Evolutionary conservation across 1,140 invertebrate genomes (phyloP).

Genomic region (Stenopsyche tienmushanensis): DNA sequence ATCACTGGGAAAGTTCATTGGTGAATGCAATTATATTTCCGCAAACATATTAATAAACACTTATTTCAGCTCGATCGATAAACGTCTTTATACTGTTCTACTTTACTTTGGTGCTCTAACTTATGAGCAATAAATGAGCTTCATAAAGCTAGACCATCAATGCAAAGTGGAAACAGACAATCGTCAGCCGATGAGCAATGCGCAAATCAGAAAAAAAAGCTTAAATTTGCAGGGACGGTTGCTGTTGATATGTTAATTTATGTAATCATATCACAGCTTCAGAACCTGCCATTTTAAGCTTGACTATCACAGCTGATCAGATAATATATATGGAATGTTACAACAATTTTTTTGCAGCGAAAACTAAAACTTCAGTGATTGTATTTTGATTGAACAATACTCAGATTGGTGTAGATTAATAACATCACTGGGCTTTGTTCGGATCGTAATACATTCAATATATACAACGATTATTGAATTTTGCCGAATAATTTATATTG

Average conservation of each 20-base stretch:
- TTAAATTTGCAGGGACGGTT: no score
- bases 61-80: not conserved
- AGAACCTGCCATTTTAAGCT: no score
- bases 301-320: no score
- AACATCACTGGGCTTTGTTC: slow-evolving; percentile 15
- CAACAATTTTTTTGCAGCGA: no score
- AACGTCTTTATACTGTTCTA: no score
- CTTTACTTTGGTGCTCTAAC: slow-evolving; percentile 12
- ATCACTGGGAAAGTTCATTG: slow-evolving; percentile 27
- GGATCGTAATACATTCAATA: not conserved
- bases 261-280: no score
- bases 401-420: slow-evolving; percentile 3
- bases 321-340: no score
- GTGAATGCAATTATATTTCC: slow-evolving; percentile 5
- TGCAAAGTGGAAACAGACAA: slow-evolving; percentile 4
- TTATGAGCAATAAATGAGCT: slow-evolving; percentile 15
- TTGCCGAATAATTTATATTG: no score
- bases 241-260: no score
- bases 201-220: no score
- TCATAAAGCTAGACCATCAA: slow-evolving; percentile 24
- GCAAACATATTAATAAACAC: not conserved
- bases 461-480: not conserved
- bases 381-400: slow-evolving; percentile 4
- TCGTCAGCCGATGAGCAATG: no score
- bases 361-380: no score